These are phyloP conservation scores for Cecropterus lyciades DNA, from an alignment of 1,140 invertebrate species.

Conservation along the genomic window DNA sequence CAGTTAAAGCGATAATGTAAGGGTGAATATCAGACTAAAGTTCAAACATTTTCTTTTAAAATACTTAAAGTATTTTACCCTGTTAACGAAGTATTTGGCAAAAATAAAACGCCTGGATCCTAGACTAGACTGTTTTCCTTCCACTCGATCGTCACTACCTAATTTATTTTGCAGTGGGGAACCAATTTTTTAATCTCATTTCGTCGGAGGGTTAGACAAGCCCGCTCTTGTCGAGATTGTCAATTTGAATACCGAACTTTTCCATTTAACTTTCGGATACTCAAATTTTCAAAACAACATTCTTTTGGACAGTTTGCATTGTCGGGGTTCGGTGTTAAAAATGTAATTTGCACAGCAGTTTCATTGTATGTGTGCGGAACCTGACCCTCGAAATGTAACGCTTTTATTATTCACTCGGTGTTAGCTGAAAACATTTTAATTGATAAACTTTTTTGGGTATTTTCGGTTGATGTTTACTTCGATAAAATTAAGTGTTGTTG, in stretches of 20 bases:
- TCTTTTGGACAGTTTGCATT: constrained; percentile 65
- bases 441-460: constrained; percentile 24
- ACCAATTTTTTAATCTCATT: constrained; percentile 58
- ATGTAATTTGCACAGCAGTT: constrained; percentile 55
- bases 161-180: constrained; percentile 31
- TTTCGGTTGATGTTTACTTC: constrained; percentile 7
- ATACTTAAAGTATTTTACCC: not conserved
- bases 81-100: not conserved
- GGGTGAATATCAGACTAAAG: too few relatives aligned
- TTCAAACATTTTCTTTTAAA: too few relatives aligned
- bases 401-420: constrained; percentile 29
- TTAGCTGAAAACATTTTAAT: constrained; percentile 27
- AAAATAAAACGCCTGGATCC: constrained; percentile 4
- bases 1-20: too few relatives aligned
- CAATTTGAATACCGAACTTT: constrained; percentile 75
- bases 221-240: constrained; percentile 63
- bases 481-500: not conserved
- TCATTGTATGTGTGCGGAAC: constrained; percentile 31
- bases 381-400: constrained; percentile 22
- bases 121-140: constrained; percentile 15
- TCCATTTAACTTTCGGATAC: constrained; percentile 74
- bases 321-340: constrained; percentile 54
- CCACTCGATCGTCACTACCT: constrained; percentile 24
- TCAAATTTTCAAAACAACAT: constrained; percentile 66
- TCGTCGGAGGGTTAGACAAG: constrained; percentile 41